Conservation (phyloP, 1,140 invertebrate genomes). For the Danaus plexippus region DNA sequence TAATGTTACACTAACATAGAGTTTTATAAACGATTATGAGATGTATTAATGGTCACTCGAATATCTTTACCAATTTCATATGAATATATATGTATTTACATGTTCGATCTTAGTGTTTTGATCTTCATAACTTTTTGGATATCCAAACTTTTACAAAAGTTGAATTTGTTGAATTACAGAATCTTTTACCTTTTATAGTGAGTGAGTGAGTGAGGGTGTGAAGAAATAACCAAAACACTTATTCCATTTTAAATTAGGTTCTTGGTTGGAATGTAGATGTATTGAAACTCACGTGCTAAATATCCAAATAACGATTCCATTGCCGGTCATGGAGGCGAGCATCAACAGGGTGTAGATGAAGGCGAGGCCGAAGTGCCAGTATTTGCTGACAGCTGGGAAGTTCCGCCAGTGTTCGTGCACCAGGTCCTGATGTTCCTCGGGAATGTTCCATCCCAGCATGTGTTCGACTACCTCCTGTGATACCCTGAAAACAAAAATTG, state of each 20-base stretch:
- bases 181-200: too few relatives aligned
- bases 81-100: too few relatives aligned
- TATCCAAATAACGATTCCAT: slow-evolving; percentile 86
- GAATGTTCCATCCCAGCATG: slow-evolving; percentile 79
- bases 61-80: too few relatives aligned
- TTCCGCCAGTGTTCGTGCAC: slow-evolving; percentile 82
- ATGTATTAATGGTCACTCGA: too few relatives aligned
- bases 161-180: too few relatives aligned
- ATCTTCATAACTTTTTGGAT: too few relatives aligned
- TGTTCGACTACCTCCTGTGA: slow-evolving; percentile 56
- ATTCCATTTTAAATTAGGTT: slow-evolving; percentile 26
- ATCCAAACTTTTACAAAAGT: too few relatives aligned
- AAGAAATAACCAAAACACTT: neutral
- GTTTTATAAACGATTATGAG: too few relatives aligned
- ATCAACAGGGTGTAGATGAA: slow-evolving; percentile 81
- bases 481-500: slow-evolving; percentile 34
- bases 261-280: neutral
- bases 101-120: too few relatives aligned
- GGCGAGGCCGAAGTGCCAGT: slow-evolving; percentile 81
- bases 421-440: slow-evolving; percentile 77
- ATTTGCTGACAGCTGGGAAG: slow-evolving; percentile 78
- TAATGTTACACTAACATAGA: too few relatives aligned
- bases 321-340: slow-evolving; percentile 79
- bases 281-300: slow-evolving; percentile 79
- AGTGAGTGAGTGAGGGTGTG: neutral